phyloP scores from a whole-genome alignment of 2,113 vertebrate genomes.

The Microtus oregoni region DNA sequence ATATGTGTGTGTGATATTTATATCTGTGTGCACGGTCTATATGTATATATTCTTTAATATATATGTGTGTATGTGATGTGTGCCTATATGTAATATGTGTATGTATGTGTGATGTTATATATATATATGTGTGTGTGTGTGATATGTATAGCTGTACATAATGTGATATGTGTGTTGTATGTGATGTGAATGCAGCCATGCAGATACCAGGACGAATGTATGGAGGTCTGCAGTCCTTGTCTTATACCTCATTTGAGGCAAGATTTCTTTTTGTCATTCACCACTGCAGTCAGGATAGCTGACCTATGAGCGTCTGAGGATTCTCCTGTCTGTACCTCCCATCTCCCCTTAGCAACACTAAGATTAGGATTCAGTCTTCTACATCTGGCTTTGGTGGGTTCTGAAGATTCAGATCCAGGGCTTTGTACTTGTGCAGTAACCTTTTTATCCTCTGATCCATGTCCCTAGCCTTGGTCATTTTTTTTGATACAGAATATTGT shows the following conservation, averaged over 20 bases:
- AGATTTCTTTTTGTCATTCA: neutral
- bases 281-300: neutral
- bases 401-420: neutral
- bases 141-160: too few species aligned
- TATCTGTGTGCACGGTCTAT: too few species aligned
- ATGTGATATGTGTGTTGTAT: neutral
- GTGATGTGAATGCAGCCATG: neutral
- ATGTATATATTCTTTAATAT: too few species aligned
- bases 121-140: too few species aligned
- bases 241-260: neutral
- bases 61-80: too few species aligned
- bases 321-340: neutral
- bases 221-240: neutral
- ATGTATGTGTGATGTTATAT: too few species aligned
- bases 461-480: neutral
- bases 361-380: neutral
- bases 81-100: too few species aligned
- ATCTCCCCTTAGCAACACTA: neutral
- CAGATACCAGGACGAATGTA: neutral
- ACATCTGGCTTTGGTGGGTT: neutral
- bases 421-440: neutral
- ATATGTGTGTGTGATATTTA: too few species aligned
- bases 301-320: neutral
- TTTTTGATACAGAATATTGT: neutral
- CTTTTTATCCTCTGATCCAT: neutral